Base-by-base conservation (phyloP, 2,113 vertebrate species). In the Oncorhynchus keta region DNA sequence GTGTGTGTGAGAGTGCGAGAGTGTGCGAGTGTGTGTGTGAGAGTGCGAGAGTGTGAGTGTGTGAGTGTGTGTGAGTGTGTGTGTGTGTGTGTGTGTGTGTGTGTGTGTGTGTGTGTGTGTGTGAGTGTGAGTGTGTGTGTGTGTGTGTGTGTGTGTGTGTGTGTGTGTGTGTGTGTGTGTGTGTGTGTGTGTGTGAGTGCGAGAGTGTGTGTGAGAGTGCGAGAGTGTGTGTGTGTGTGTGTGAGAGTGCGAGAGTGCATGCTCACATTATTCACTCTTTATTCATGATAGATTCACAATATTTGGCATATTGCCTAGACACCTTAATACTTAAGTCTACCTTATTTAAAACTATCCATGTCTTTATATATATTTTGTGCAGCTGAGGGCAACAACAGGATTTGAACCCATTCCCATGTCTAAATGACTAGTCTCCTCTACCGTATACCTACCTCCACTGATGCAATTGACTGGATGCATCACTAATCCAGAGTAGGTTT, bases 391-490 rank as follows among this genome's bases (percentile, higher is more conserved):
- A 14, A 28, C 39, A 39, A 78, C 68, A 78, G 83, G 26, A 59
- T 84, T 35, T 3, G 68, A n/a, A 74, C 72, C 68, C 49, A 62
- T 76, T 83, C 83, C 82, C 48, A 28, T 78, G 76, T 28, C 83
- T 71, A 81, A 83, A 68, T 28, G 5, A 20, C 66, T 75, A 51
- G 49, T 3, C 49, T 51, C 49, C 76, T 80, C 2, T 26, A 75
- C 55, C 9, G 75, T 73, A 45, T 11, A 22, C 4, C 39, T 45
- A 70, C 70, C 76, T 76, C 70, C 78, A 80, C 82, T 85, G 81
- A 87, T 74, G 82, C 88, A 84, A 80, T 86, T 76, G 79, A 86
- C 79, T 86, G 85, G 83, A 78, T 89, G 89, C 88, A 89, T 91
- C 86, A 90, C 70, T 77, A 74, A 83, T 82, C 77, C 85, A 81